These are phyloP conservation scores for Oryzaephilus surinamensis DNA, from an alignment of 1,140 invertebrate genomes.

Conservation along the genomic window DNA sequence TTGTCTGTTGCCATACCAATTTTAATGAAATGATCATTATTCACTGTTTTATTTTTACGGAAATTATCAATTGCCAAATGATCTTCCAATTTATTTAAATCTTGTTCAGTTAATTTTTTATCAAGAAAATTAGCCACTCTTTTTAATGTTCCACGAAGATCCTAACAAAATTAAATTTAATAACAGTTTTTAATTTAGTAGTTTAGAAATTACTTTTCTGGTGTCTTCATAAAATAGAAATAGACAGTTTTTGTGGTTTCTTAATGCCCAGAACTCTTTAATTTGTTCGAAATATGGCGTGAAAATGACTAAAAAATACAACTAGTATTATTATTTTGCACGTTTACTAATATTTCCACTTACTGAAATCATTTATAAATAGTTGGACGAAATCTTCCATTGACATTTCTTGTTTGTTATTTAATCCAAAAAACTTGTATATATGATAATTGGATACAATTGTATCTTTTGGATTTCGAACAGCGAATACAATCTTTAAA, in stretches of 20 bases:
- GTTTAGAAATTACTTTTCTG: constrained; percentile 3
- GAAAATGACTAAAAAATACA: neutral
- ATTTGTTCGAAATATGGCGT: constrained; percentile 58
- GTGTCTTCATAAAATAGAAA: constrained; percentile 74
- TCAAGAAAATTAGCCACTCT: constrained; percentile 49
- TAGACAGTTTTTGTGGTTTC: constrained; percentile 54
- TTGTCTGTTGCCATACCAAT: constrained; percentile 41
- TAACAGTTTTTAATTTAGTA: neutral
- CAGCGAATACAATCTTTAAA: constrained; percentile 59
- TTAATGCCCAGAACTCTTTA: constrained; percentile 54
- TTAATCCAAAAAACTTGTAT: constrained; percentile 47
- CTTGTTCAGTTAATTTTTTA: constrained; percentile 41
- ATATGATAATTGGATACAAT: constrained; percentile 66
- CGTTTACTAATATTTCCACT: neutral
- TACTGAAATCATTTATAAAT: neutral
- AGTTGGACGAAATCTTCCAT: no score
- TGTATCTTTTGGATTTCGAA: constrained; percentile 67
- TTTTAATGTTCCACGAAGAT: constrained; percentile 26
- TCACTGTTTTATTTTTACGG: constrained; percentile 58
- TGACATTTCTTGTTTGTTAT: neutral
- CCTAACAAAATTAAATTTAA: neutral
- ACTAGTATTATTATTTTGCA: neutral
- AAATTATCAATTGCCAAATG: constrained; percentile 66
- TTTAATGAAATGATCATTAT: constrained; percentile 49
- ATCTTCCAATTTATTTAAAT: constrained; percentile 44